phyloP scores from a whole-genome alignment of 2,113 vertebrate species.

The Thomomys bottae region DNA sequence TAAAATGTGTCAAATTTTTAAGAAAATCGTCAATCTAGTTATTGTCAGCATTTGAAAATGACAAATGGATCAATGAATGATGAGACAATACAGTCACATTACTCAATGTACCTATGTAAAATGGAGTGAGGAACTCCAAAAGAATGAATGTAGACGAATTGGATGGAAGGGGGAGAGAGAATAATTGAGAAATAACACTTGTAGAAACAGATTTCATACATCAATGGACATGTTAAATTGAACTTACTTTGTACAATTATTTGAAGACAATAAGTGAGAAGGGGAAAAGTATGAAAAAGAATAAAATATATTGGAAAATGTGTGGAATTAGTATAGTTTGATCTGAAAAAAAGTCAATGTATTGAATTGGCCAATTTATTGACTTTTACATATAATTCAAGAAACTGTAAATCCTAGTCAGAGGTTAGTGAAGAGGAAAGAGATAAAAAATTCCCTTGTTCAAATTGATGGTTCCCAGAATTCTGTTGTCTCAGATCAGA shows the following conservation, averaged over 20 bases:
- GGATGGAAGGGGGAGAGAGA: no score
- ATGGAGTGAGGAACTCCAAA: no score
- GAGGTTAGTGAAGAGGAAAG: background rate
- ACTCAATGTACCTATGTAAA: no score
- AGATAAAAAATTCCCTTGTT: background rate
- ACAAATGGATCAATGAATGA: no score
- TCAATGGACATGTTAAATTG: no score
- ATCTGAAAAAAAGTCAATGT: background rate
- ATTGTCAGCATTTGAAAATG: slow-evolving; percentile 1
- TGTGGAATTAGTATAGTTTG: background rate
- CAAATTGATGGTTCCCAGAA: background rate
- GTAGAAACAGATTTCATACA: no score
- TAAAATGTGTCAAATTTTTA: background rate
- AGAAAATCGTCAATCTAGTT: background rate
- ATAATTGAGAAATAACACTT: no score
- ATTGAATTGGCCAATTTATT: background rate
- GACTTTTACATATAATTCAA: background rate
- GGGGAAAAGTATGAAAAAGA: background rate
- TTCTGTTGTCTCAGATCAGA: background rate
- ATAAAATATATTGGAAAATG: slow-evolving; percentile 13
- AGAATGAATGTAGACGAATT: no score
- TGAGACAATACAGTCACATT: no score
- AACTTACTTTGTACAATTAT: no score
- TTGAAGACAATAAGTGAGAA: no score
- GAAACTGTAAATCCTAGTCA: background rate